Evolutionary conservation across 2,888 invertebrate species (phyloP).

Genomic region (Caenorhabditis wallacei): DNA sequence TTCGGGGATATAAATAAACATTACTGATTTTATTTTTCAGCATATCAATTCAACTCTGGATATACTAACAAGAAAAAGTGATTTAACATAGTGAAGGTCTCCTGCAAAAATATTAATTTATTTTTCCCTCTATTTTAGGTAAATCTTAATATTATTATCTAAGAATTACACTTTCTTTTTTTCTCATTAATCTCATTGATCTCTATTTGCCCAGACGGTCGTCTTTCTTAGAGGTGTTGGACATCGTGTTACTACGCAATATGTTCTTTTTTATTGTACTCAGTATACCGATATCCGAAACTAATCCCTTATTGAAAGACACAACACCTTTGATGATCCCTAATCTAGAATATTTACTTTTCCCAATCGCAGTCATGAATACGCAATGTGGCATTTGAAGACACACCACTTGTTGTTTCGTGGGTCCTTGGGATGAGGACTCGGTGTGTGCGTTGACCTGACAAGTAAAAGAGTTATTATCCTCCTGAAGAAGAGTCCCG

Average conservation of each 20-base stretch:
- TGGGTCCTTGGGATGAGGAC: slow-evolving; percentile 13
- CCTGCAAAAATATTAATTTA: too few species aligned
- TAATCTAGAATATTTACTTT: slow-evolving; percentile 3
- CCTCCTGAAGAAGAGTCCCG: slow-evolving; percentile 22
- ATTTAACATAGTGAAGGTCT: too few species aligned
- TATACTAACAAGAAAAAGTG: too few species aligned
- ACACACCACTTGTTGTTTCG: slow-evolving; percentile 58
- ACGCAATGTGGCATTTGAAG: slow-evolving; percentile 50
- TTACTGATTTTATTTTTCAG: too few species aligned
- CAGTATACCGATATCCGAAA: slow-evolving; percentile 5
- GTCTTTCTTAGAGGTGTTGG: background rate
- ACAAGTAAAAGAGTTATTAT: slow-evolving; percentile 70
- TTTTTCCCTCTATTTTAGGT: too few species aligned
- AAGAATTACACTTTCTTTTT: too few species aligned
- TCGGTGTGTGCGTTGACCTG: slow-evolving; percentile 53
- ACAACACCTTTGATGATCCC: slow-evolving; percentile 5
- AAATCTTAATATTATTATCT: too few species aligned
- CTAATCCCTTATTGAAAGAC: background rate
- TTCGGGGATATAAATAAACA: too few species aligned
- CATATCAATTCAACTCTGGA: too few species aligned
- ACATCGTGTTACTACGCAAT: background rate
- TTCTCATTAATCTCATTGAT: too few species aligned
- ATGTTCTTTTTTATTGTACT: background rate
- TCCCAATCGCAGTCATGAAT: slow-evolving; percentile 35
- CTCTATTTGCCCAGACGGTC: background rate